Evolutionary conservation across 2,888 invertebrate genomes (phyloP).

Genomic region (Xestia ashworthii): DNA sequence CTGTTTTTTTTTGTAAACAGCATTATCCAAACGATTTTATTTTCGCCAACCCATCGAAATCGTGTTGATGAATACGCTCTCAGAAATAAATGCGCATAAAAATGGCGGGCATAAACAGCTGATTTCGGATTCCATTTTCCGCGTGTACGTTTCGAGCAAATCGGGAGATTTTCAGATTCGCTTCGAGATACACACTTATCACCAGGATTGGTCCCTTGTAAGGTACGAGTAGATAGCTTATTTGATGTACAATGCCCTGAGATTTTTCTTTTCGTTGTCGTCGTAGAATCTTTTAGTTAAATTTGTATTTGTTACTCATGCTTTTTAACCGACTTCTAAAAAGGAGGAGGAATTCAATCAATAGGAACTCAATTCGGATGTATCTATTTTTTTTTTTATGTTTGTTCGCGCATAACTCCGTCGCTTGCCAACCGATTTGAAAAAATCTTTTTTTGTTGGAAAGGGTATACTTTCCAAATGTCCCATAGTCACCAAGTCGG

Average conservation of each 20-base stretch:
- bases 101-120: slow-evolving; percentile 45
- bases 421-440: too few relatives aligned
- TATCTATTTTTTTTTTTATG: too few relatives aligned
- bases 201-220: slow-evolving; percentile 41
- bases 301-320: too few relatives aligned
- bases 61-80: slow-evolving; percentile 31
- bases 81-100: slow-evolving; percentile 57
- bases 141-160: slow-evolving; percentile 42
- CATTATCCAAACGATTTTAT: slow-evolving; percentile 14
- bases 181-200: slow-evolving; percentile 46
- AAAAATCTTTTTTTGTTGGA: too few relatives aligned
- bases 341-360: too few relatives aligned
- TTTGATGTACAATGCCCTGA: slow-evolving; percentile 5
- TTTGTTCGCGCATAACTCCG: too few relatives aligned
- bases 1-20: neutral
- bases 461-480: too few relatives aligned
- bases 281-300: too few relatives aligned
- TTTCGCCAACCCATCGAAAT: slow-evolving; percentile 33
- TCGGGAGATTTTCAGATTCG: slow-evolving; percentile 47
- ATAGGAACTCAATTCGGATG: too few relatives aligned
- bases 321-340: too few relatives aligned
- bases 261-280: neutral
- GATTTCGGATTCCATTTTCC: slow-evolving; percentile 50
- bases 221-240: slow-evolving; percentile 2
- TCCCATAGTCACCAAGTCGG: too few relatives aligned